These are phyloP conservation scores for Dendrolimus kikuchii DNA, from an alignment of 1,140 invertebrate genomes.

Conservation along the genomic window DNA sequence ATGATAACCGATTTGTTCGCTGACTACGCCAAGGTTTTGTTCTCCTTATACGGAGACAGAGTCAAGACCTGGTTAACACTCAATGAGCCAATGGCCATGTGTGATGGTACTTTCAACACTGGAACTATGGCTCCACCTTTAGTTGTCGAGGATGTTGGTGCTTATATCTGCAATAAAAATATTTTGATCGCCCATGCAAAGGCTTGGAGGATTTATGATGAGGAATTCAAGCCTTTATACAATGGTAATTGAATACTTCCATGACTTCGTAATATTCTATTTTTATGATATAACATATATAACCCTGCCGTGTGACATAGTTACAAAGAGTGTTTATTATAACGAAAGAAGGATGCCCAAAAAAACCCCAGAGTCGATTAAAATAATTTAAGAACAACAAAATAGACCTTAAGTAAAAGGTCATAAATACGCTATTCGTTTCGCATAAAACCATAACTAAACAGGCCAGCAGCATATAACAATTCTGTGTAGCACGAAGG, in stretches of 20 bases:
- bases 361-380: too few relatives aligned
- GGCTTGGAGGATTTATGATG: conserved; percentile 73
- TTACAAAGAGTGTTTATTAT: too few relatives aligned
- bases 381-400: too few relatives aligned
- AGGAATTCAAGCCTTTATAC: conserved; percentile 17
- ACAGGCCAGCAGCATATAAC: too few relatives aligned
- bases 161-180: conserved; percentile 71
- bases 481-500: too few relatives aligned
- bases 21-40: conserved; percentile 55
- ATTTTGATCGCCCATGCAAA: conserved; percentile 73
- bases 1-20: conserved; percentile 60
- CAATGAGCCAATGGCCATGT: conserved; percentile 43
- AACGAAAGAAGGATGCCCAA: too few relatives aligned
- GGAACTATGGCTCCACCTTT: conserved; percentile 18
- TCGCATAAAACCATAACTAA: too few relatives aligned
- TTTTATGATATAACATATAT: too few relatives aligned
- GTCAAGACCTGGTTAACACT: conserved; percentile 60
- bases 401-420: too few relatives aligned
- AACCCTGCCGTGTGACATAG: too few relatives aligned
- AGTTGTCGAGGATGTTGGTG: conserved; percentile 35
- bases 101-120: conserved; percentile 23
- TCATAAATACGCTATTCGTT: too few relatives aligned
- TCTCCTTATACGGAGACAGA: conserved; percentile 51
- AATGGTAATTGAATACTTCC: conserved; percentile 33
- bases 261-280: too few relatives aligned